Evolutionary conservation across 2,797 vertebrate species (phyloP), one percentile per base, ranked within the genome.

Genomic region (Notoglanidium macrostoma): DNA sequence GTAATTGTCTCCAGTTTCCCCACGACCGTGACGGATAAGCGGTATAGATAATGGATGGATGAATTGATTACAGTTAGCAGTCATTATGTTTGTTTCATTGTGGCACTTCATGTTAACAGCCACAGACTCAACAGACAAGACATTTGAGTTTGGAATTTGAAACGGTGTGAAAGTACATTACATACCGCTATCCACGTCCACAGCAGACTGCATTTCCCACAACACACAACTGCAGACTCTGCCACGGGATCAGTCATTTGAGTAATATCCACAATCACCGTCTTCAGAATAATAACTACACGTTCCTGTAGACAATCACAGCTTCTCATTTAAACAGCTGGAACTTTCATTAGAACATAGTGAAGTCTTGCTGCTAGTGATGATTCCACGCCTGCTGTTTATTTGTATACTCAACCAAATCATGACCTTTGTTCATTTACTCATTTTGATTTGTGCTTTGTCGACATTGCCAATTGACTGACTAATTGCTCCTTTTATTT

Each of bases 391-490:
- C 32, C 55, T 59, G 40, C 40, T 65, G 59, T 46, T 46, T 19
- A 46, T 82, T 65, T 49, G 59, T 65, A 46, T 29, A 59, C 59
- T 65, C 23, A 82, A 46, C 26, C 40, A 29, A 26, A 82, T 10
- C 59, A 3, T 49, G 79, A 82, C 40, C 79, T 82, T n/a, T 82
- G 40, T 65, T 82, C 21, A 23, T 63, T 82, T n/a, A 19, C 8
- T 49, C 8, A 6, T 14, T 82, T 29, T 29, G 59, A 10, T 29
- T 57, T 57, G 77, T 57, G 32, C 40, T 65, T 82, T 46, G 8
- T 49, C 59, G 29, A 57, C 32, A 3, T 19, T 79, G 77, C 51
- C 9, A 57, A 32, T 57, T 19, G 5, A 8, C 26, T 19, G 79
- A 63, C 40, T 81, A 81, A 81, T n/a, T 81, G 59, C 32, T 40